phyloP scores from a whole-genome alignment of 2,888 invertebrate species.

The Sminthurinus aureus region DNA sequence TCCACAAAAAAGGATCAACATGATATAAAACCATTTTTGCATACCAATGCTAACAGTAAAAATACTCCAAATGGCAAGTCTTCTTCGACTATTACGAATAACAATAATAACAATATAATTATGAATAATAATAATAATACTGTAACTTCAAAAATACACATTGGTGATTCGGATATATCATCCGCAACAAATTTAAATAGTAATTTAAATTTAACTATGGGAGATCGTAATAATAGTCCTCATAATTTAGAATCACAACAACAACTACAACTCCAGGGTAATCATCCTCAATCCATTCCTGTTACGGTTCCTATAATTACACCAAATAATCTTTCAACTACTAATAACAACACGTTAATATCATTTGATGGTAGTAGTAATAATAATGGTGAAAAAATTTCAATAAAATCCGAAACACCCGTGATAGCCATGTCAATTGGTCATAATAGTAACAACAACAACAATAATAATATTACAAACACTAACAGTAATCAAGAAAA shows the following conservation, averaged over 20 bases:
- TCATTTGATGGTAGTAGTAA: not conserved
- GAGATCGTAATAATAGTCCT: too few relatives aligned
- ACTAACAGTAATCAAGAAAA: conserved; percentile 26
- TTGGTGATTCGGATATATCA: not conserved
- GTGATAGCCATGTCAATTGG: not conserved
- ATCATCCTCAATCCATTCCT: not conserved
- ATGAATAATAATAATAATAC: not conserved
- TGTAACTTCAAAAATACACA: not conserved
- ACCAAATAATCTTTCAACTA: not conserved
- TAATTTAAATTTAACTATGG: too few relatives aligned
- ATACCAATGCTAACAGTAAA: conserved; percentile 4
- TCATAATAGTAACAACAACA: not conserved
- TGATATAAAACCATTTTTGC: not conserved
- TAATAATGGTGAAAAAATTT: not conserved
- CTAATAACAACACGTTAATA: not conserved
- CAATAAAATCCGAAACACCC: not conserved
- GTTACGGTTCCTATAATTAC: not conserved
- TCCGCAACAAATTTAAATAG: not conserved
- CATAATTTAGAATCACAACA: too few relatives aligned
- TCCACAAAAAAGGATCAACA: not conserved
- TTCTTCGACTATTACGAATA: not conserved
- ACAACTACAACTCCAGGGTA: not conserved
- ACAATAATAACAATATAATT: conserved; percentile 17
- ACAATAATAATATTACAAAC: not conserved
- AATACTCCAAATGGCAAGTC: not conserved